Percentiles rank a stretch among this genome's conserved stretches.
phyloP scores from a whole-genome alignment of 1,140 invertebrate genomes.

The Diprion similis region DNA sequence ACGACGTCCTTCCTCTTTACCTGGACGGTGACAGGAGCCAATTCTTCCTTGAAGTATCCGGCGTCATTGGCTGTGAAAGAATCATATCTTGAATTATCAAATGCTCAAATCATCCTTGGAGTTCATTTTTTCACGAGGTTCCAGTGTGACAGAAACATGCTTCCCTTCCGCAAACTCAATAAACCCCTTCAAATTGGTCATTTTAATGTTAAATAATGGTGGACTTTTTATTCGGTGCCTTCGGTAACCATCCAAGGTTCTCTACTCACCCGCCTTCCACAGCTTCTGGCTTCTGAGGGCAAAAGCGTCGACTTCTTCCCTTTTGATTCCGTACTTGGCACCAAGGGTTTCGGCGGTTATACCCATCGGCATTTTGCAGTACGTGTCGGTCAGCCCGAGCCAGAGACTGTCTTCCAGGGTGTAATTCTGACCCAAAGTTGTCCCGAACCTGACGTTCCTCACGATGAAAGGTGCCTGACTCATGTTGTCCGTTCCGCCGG shows the following conservation, averaged over 20 bases:
- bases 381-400: slow-evolving; percentile 88
- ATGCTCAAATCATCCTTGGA: slow-evolving; percentile 18
- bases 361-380: slow-evolving; percentile 95
- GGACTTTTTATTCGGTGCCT: too few relatives aligned
- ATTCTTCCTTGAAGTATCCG: slow-evolving; percentile 90
- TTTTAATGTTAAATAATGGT: too few relatives aligned
- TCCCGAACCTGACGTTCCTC: slow-evolving; percentile 90
- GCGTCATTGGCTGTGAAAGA: slow-evolving; percentile 78
- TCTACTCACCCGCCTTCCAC: slow-evolving; percentile 76
- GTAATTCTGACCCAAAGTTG: slow-evolving; percentile 78
- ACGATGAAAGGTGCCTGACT: slow-evolving; percentile 91
- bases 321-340: slow-evolving; percentile 84
- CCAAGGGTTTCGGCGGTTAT: slow-evolving; percentile 97
- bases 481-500: slow-evolving; percentile 96
- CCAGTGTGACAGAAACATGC: not conserved
- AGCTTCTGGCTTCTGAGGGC: slow-evolving; percentile 83
- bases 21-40: slow-evolving; percentile 86
- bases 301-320: slow-evolving; percentile 90
- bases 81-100: slow-evolving; percentile 20
- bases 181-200: too few relatives aligned
- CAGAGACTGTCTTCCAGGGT: slow-evolving; percentile 92
- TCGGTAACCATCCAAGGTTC: not conserved
- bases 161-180: not conserved
- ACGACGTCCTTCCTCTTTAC: slow-evolving; percentile 80
- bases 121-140: slow-evolving; percentile 17